A percentile compares a stretch with the other conserved stretches of the same genome.
phyloP scores from a whole-genome alignment of 2,797 vertebrate genomes.

The Scomberomorus guttatus region DNA sequence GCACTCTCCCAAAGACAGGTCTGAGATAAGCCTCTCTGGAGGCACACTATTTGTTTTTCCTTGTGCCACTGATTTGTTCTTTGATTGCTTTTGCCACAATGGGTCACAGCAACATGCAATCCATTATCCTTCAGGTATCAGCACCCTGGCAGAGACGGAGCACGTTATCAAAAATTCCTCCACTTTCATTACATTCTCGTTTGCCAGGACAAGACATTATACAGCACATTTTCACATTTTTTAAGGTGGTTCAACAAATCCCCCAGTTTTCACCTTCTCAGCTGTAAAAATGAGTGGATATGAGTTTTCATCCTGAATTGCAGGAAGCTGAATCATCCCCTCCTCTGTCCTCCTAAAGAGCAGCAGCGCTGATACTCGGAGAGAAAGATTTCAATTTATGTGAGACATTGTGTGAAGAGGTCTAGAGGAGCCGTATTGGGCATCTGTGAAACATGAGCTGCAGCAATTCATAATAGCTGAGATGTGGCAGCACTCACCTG shows the following conservation, averaged over 20 bases:
- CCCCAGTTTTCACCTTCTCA: conserved; percentile 1
- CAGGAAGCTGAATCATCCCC: conserved; percentile 1
- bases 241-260: conserved; percentile 23
- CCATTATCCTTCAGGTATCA: conserved; percentile 56
- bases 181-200: conserved; percentile 46
- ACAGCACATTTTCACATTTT: conserved; percentile 43
- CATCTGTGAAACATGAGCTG: conserved; percentile 41
- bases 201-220: conserved; percentile 33
- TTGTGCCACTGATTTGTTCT: conserved; percentile 46
- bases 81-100: conserved; percentile 47
- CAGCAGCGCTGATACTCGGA: conserved; percentile 1
- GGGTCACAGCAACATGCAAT: conserved; percentile 43
- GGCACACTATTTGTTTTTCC: conserved; percentile 38
- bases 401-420: conserved; percentile 22
- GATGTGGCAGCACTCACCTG: conserved; percentile 16
- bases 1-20: conserved; percentile 15
- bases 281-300: conserved; percentile 29
- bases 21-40: conserved; percentile 22
- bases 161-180: conserved; percentile 47
- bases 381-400: conserved; percentile 38
- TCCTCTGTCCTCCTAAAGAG: conserved; percentile 17
- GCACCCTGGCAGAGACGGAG: conserved; percentile 35
- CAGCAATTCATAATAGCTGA: conserved; percentile 43
- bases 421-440: conserved; percentile 22
- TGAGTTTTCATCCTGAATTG: conserved; percentile 19